Percentiles rank a stretch among this genome's conserved stretches.
phyloP scores from a whole-genome alignment of 2,797 vertebrate species.

The Sebastiscus tertius region DNA sequence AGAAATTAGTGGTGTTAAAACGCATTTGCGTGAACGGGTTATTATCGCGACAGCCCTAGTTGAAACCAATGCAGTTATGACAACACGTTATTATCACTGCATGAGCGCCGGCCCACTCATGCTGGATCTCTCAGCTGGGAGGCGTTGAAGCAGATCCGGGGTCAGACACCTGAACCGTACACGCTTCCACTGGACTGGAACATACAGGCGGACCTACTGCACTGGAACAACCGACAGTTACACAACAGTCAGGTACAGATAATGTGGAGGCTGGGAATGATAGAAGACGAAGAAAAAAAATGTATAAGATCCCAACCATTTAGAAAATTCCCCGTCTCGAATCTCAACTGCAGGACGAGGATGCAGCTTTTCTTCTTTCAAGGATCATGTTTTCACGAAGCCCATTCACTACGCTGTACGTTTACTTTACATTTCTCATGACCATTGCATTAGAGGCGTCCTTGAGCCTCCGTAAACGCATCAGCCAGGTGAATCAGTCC shows the following conservation, averaged over 20 bases:
- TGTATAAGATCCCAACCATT: background rate
- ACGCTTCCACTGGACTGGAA: slow-evolving; percentile 28
- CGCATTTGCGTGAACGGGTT: too few relatives aligned
- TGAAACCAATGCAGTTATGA: slow-evolving; percentile 26
- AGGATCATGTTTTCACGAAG: background rate
- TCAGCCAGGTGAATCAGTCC: background rate
- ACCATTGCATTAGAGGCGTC: background rate
- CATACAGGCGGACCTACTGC: slow-evolving; percentile 41
- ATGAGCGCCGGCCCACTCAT: slow-evolving; percentile 5
- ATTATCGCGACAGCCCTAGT: background rate
- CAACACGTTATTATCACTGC: slow-evolving; percentile 15
- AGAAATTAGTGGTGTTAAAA: too few relatives aligned
- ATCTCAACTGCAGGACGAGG: background rate
- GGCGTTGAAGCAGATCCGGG: slow-evolving; percentile 52
- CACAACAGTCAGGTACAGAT: slow-evolving; percentile 19
- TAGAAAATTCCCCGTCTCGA: background rate
- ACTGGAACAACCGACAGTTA: slow-evolving; percentile 32
- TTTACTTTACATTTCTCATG: background rate
- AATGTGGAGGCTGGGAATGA: background rate
- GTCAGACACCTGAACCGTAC: slow-evolving; percentile 44
- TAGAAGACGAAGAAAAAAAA: background rate
- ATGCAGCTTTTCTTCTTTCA: background rate
- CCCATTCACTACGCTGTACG: background rate
- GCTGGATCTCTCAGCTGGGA: slow-evolving; percentile 21
- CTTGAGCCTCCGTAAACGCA: background rate